Base-by-base conservation (phyloP, 2,797 vertebrate species). In the Streptopelia turtur region DNA sequence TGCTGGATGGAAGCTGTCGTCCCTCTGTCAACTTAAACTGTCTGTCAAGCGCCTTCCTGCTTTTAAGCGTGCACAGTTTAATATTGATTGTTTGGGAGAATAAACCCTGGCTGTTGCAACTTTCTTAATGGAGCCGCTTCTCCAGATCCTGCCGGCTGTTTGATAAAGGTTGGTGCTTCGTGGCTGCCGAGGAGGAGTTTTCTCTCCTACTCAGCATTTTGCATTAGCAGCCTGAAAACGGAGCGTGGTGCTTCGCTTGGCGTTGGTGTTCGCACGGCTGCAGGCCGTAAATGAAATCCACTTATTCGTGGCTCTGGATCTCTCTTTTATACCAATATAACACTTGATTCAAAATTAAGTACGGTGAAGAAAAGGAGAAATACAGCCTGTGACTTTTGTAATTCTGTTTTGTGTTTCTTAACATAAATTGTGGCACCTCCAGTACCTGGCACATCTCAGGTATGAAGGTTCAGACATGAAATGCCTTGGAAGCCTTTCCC, bases 221-320 rank as follows among this genome's bases (percentile, higher is more conserved):
- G 57, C 14, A 10, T 55, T 35, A 55, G 43, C 47, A 61, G n/a
- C 41, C 53, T 60, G 50, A 20, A 71, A 66, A 39, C 5, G 1
- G 1, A 89, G 20, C 41, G 5, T 35, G 24, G 5, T 1, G 25
- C 15, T n/a, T 13, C 57, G 7, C 39, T 50, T 68, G 79, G 28
- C 1, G 0, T n/a, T 24, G 23, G 27, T 31, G 37, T 69, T 78
- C 0, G 1, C 37, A 11, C 28, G 24, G 25, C 65, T 68, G 20
- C 5, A 1, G 16, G 37, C 43, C 22, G n/a, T 16, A 31, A 31
- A 37, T 45, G 14, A 68, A 59, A 33, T 69, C 10, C 9, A 7
- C 55, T 61, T 63, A 30, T 16, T 56, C 0, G 1, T 91, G 82
- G 7, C 70, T 81, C 47, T 83, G 43, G 52, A 56, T 78, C 39